Base-by-base conservation (phyloP, 1,140 invertebrate species). In the Drosophila tani region DNA sequence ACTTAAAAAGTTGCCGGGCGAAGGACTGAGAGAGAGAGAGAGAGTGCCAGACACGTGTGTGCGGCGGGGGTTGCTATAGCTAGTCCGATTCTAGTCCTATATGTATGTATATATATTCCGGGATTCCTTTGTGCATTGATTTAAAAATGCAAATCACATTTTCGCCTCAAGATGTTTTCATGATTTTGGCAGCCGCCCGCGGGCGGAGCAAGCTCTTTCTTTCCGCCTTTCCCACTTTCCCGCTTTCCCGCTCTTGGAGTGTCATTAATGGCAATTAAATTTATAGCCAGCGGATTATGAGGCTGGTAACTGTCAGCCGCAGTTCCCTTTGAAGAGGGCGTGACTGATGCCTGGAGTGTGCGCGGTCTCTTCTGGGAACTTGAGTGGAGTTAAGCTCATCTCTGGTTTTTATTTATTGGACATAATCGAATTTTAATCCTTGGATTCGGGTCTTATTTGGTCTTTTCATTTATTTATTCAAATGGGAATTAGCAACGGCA, bases 71-170 rank as follows among this genome's bases (percentile, higher is more conserved):
- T 49, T 73, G 47, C 32, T 35, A 24, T 38, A 32, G 46, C 32
- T 32, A 32, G 9, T 60, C 24, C 70, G 59, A 63, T 73, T 58
- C 76, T 58, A 71, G 66, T 24, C 35, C 14, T n/a, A 1, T 19
- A 50, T n/a, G n/a, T 38, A 24, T 24, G 21, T 11, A 40, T 40
- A 56, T 35, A 9, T 56, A 73, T 58, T 68, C 77, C 64, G 75
- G 35, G 45, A 41, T 69, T 56, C 66, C 82, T 69, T 88, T 81
- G 81, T 75, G 73, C 71, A 76, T 81, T 84, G 85, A 90, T 90
- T 90, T 90, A 90, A 90, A 90, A 91, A 90, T 90, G 85, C 85
- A 90, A 90, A 90, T 90, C 82, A 79, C 81, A 75, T 84, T 79
- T 56, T 76, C 29, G 60, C 85, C 85, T 79, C 81, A 90, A 90